Evolutionary conservation across 2,113 vertebrate species (phyloP).

Genomic region (Neomonachus schauinslandi): DNA sequence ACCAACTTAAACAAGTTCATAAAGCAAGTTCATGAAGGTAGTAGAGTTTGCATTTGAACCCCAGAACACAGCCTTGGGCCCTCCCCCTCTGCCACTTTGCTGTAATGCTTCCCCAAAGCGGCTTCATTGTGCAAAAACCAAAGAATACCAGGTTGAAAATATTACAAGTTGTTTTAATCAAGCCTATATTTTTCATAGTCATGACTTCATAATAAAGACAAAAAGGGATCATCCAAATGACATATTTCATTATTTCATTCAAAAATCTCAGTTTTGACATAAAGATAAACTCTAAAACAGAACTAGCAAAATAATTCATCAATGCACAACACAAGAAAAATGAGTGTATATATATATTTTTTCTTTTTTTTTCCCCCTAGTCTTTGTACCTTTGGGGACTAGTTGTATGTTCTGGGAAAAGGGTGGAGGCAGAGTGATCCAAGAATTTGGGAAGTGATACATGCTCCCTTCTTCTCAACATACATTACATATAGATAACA

Average conservation of each 20-base stretch:
- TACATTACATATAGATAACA: neutral
- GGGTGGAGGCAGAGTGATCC: neutral
- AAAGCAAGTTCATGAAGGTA: neutral
- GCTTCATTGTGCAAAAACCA: neutral
- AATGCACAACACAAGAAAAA: neutral
- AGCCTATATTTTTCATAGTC: neutral
- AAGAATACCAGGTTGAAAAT: neutral
- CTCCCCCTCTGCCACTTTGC: neutral
- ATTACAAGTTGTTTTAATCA: neutral
- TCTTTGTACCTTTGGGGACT: neutral
- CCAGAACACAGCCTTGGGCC: fast-evolving
- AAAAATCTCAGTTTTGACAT: neutral
- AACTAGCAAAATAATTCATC: neutral
- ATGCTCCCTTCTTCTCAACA: neutral
- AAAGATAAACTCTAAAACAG: neutral
- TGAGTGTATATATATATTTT: too few species aligned
- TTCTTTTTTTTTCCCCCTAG: too few species aligned
- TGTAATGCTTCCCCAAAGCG: fast-evolving
- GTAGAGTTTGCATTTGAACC: too few species aligned
- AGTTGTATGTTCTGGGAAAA: neutral
- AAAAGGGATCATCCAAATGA: neutral
- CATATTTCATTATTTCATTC: neutral
- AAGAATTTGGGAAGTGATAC: neutral
- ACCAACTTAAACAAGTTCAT: neutral
- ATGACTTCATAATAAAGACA: neutral